These are phyloP conservation scores for Trichogramma evanescens DNA, from an alignment of 2,888 invertebrate species.

Conservation along the genomic window DNA sequence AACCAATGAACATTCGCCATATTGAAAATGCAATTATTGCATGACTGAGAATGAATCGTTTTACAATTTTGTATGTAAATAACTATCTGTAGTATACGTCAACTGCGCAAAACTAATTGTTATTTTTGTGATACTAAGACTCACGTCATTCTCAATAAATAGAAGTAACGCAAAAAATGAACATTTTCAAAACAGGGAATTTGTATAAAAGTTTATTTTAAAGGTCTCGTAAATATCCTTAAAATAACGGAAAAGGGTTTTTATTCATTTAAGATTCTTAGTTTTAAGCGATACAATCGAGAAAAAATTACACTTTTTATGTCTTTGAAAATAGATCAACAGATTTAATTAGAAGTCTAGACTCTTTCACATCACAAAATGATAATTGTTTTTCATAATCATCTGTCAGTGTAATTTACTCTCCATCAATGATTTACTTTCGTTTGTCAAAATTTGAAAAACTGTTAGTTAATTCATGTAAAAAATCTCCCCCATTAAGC, in stretches of 20 bases:
- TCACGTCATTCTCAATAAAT: slow-evolving; percentile 12
- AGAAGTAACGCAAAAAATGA: slow-evolving; percentile 11
- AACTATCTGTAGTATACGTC: slow-evolving; percentile 11
- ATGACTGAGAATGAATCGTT: slow-evolving; percentile 19
- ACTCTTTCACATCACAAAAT: no score
- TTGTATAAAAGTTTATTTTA: slow-evolving; percentile 11
- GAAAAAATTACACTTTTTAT: no score
- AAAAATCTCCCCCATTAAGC: neutral
- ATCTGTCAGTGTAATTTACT: slow-evolving; percentile 5
- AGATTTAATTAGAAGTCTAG: no score
- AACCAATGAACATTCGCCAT: no score
- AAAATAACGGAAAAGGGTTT: slow-evolving; percentile 12
- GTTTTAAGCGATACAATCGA: slow-evolving; percentile 7
- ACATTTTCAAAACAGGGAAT: slow-evolving; percentile 14
- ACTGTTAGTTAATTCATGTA: slow-evolving; percentile 13
- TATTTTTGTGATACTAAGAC: slow-evolving; percentile 20
- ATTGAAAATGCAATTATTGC: slow-evolving; percentile 16
- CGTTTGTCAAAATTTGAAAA: slow-evolving; percentile 1
- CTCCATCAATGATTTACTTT: no score
- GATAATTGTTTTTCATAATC: neutral
- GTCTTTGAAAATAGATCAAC: no score
- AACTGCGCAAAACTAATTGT: slow-evolving; percentile 14
- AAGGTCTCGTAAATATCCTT: slow-evolving; percentile 13
- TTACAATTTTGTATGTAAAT: slow-evolving; percentile 17
- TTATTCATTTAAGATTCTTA: slow-evolving; percentile 10